Base-by-base conservation (phyloP, 2,888 invertebrate genomes). In the Ephialtes manifestator region DNA sequence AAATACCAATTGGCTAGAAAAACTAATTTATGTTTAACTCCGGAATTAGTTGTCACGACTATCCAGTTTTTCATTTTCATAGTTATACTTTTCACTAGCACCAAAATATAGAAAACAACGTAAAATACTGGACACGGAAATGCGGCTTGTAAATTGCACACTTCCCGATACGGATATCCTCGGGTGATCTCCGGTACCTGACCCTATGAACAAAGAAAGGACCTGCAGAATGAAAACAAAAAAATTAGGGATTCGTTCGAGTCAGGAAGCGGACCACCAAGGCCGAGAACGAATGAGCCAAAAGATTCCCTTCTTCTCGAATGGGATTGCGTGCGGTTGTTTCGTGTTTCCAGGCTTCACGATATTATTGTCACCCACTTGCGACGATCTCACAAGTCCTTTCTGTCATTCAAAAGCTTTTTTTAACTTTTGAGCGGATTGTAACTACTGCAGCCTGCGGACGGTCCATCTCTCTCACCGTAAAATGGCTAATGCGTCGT, bases 401-500 rank as follows among this genome's bases (percentile, higher is more conserved):
- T 87, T 88, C 89, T 86, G 79, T 75, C 68, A 63, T 10, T 53
- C 46, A 82, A 46, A 71, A 67, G n/a, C 20, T 77, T 86, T 79
- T 84, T 58, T 48, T 68, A 80, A 80, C 60, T 67, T 74, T 58
- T 31, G n/a, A 67, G 74, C 68, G 79, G 28, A 81, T 77, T 76
- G 43, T 60, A 24, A 65, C 77, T 65, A 39, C 39, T 18, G 51
- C 68, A 31, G 39, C 68, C 35, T 43, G 74, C 68, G 68, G 67
- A 39, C 70, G 79, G 75, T 74, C 80, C 87, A 75, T 86, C 82
- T 78, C 75, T 79, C 72, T 72, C 77, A 84, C 87, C 88, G 84
- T 89, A 88, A 92, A 92, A 90, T 88, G 89, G 91, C 92, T 92
- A 92, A 93, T 93, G 92, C 91, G 88, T 87, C 79, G 77, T 55